Conservation (phyloP, 1,140 invertebrate genomes). For the Papilio polyxenes region DNA sequence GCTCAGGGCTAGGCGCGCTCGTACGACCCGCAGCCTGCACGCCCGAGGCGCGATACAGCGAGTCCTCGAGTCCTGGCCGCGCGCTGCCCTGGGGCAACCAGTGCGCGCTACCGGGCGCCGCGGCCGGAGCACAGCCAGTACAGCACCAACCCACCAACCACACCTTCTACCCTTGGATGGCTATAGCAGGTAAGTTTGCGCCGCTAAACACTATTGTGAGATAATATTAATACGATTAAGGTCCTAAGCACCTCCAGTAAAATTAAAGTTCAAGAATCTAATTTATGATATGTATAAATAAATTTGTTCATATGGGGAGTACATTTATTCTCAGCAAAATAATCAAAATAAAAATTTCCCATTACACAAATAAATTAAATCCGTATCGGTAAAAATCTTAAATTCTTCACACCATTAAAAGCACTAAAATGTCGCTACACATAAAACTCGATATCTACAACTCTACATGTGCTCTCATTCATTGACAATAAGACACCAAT, state of each 20-base stretch:
- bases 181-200: conserved; percentile 95
- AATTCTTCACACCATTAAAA: conserved; percentile 33
- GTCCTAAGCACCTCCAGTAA: not conserved
- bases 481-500: conserved; percentile 62
- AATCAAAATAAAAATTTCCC: not conserved
- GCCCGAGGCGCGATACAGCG: conserved; percentile 90
- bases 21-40: conserved; percentile 91
- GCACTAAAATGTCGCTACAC: conserved; percentile 17
- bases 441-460: conserved; percentile 14
- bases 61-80: conserved; percentile 86
- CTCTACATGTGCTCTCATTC: conserved; percentile 30
- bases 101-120: conserved; percentile 89
- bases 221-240: not conserved
- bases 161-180: conserved; percentile 99
- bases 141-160: conserved; percentile 94
- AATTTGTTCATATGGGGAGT: conserved; percentile 1
- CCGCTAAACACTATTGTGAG: not conserved
- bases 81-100: conserved; percentile 88
- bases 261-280: not conserved
- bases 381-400: conserved; percentile 24
- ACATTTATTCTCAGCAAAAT: conserved; percentile 3
- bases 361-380: conserved; percentile 31
- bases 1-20: conserved; percentile 82
- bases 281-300: not conserved
- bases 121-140: conserved; percentile 90